Percentiles rank a stretch among this genome's conserved stretches.
Conservation (phyloP, 2,888 invertebrate genomes). For the Drosophila nigritarsus region DNA sequence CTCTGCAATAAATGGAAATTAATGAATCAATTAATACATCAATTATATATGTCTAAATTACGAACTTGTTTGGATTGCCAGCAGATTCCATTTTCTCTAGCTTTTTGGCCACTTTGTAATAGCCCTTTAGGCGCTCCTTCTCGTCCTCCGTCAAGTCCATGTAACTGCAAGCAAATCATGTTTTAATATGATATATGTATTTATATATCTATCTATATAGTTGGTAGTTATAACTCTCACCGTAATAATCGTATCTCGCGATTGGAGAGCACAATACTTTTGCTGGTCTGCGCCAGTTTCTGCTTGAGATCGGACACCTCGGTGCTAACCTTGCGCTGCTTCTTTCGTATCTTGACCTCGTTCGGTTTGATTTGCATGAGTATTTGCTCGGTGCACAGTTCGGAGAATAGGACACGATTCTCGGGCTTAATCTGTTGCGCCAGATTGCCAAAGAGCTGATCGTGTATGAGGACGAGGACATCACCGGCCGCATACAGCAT, state of each 20-base stretch:
- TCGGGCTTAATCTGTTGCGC: slow-evolving; percentile 89
- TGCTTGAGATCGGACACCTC: slow-evolving; percentile 94
- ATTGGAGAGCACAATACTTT: slow-evolving; percentile 95
- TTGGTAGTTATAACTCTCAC: slow-evolving; percentile 80
- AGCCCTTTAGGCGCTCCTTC: slow-evolving; percentile 95
- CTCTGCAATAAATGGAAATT: slow-evolving; percentile 84
- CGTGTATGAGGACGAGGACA: slow-evolving; percentile 93
- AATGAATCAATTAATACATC: not conserved
- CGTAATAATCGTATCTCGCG: slow-evolving; percentile 94
- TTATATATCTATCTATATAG: not conserved
- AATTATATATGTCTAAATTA: not conserved
- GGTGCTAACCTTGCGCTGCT: slow-evolving; percentile 95
- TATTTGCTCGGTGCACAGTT: slow-evolving; percentile 94
- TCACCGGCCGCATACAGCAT: slow-evolving; percentile 95
- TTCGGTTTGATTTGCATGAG: slow-evolving; percentile 93
- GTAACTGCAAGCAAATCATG: slow-evolving; percentile 86
- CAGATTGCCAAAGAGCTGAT: slow-evolving; percentile 92
- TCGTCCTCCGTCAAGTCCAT: slow-evolving; percentile 96
- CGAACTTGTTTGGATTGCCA: slow-evolving; percentile 88
- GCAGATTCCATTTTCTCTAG: slow-evolving; percentile 94
- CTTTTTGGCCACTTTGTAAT: slow-evolving; percentile 96
- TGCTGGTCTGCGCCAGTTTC: slow-evolving; percentile 92
- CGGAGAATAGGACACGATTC: slow-evolving; percentile 90
- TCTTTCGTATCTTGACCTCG: slow-evolving; percentile 94
- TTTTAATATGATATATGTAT: not conserved